Evolutionary conservation across 2,888 invertebrate species (phyloP), one percentile per base, ranked within the genome.

Genomic region (Petrolisthes manimaculis): DNA sequence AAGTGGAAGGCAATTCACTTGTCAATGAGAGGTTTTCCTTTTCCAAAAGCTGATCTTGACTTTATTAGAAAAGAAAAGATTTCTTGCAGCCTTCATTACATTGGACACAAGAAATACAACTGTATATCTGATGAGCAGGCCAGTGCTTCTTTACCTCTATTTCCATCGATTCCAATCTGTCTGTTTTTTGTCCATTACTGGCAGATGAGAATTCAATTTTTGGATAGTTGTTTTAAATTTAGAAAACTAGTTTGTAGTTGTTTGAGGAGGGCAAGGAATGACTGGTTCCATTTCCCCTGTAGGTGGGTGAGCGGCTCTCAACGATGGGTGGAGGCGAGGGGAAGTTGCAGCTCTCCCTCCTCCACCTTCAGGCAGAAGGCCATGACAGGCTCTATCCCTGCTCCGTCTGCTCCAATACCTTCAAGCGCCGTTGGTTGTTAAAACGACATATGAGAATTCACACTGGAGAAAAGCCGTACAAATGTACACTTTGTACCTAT

Each of bases 391-490:
- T 79, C 53, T 84, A 78, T 61, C 5, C 61, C 53, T 84, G 84
- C 67, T 37, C 77, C 18, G 84, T 78, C 53, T 84, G 84, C 21
- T 61, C 67, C 51, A 61, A 61, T 53, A 56, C 84, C 78, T 84
- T 84, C 84, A 84, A 84, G 78, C 51, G 84, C 14, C 84, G 84
- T 37, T 84, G 84, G 84, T 78, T 84, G 21, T 74, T 84, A 51
- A 77, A 84, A 53, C 77, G 84, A n/a, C 90, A 90, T 83, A 80
- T 86, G 69, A 82, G 88, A 24, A 90, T 83, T 14, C 90, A 90
- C 77, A 90, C 90, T 6, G 90, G 90, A 12, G 90, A 90, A 82
- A 88, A 89, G 67, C 90, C 90, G 75, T 90, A 67, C 78, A 80
- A 37, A 18, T 90, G 90, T 61, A n/a, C 88, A 6, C 37, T 83